Evolutionary conservation across 2,888 invertebrate genomes (phyloP), one percentile per base, ranked within the genome.

Genomic region (Quadroppia sp.): DNA sequence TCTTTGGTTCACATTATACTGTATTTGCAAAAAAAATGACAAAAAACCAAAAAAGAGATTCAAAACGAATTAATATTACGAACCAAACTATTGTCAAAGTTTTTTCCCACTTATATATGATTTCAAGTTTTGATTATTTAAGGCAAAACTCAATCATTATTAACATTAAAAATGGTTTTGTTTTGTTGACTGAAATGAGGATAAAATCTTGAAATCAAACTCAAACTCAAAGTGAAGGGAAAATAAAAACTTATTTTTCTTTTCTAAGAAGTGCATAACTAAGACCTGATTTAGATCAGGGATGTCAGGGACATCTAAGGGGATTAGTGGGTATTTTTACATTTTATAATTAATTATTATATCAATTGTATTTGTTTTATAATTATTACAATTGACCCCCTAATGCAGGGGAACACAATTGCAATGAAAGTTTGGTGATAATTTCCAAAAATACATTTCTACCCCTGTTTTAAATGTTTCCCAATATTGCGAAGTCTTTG

Each of bases 81-180:
- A 36, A 36, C n/a, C n/a, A 36, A 53, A 23, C 17, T 56, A 2
- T 56, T 56, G 28, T 30, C 17, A 2, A 56, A 30, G 25, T 28
- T 15, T 1, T 56, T 56, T 30, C 56, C 56, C 56, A 56, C 28
- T 28, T 28, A 4, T 28, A 2, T 45, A 45, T 45, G 11, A 45
- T 45, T 45, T 45, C 4, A 45, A 15, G 6, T 13, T 11, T 15
- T 15, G 15, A 13, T 28, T 15, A 9, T 2, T 13, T 23, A 13
- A 56, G 13, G 28, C 28, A 28, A 56, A 56, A 56, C 28, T 56
- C 15, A 20, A 56, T 45, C 15, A 56, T 56, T 56, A 28, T 28
- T 15, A 17, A 15, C 56, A 56, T 56, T 30, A 56, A 48, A 53
- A n/a, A 53, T 53, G 53, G n/a, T 2, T 53, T 53, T 53, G 36